Base-by-base conservation (phyloP, 2,797 vertebrate species). In the Enteromius paludinosus region DNA sequence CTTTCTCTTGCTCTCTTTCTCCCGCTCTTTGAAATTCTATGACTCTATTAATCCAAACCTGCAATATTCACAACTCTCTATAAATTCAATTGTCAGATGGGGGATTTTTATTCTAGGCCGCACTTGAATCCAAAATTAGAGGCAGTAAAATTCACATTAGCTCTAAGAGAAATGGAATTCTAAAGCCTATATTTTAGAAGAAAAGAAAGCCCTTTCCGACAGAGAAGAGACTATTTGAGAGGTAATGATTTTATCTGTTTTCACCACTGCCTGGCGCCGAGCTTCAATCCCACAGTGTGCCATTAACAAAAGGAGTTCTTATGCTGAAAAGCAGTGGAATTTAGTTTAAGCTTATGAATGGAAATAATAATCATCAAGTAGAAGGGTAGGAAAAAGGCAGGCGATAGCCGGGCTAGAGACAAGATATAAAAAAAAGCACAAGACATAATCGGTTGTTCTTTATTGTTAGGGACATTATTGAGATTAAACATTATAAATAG, bases 171-270 rank as follows among this genome's bases (percentile, higher is more conserved):
- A 95, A 95, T 94, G 92, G 92, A 95, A 94, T 94, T 95, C 94
- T 95, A 95, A 95, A 93, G 94, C 94, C 92, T 93, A 95, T 96
- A 95, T 96, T 96, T 96, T 94, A 96, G 88, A 92, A 91, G 89
- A 88, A 96, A 96, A 95, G 95, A 96, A 96, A 96, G 96, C 94
- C 94, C 95, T 96, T 97, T 96, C 93, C 94, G 95, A 95, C 95
- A 95, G 95, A 90, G 94, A 95, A 93, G 93, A 90, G 95, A 94
- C 95, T 93, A 95, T 97, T 98, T 97, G 96, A 95, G 95, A 95
- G 94, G 95, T 96, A 96, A 98, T 96, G 96, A 96, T 98, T 98
- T 97, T 97, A 98, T 98, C 97, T 96, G 92, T 93, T 95, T 95
- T 95, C 92, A 79, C 87, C 83, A 93, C 92, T 92, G 83, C 83